phyloP scores from a whole-genome alignment of 2,113 vertebrate species.

The Otis tarda region DNA sequence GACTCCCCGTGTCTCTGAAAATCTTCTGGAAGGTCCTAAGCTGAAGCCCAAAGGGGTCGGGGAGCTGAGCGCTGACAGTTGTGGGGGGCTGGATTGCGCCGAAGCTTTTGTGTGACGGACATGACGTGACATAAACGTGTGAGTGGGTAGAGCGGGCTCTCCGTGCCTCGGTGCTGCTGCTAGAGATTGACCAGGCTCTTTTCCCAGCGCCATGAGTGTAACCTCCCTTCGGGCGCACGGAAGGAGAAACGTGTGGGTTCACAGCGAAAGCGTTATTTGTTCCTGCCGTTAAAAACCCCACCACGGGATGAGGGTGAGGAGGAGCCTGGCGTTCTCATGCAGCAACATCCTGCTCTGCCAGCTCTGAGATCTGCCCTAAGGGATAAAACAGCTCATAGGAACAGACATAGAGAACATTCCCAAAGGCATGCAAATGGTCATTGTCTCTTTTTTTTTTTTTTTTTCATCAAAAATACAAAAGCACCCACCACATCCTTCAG shows the following conservation, averaged over 20 bases:
- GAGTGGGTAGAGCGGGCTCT: not conserved
- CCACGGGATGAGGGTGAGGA: not conserved
- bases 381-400: conserved; percentile 14
- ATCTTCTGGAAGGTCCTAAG: not conserved
- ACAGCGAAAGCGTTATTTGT: not conserved
- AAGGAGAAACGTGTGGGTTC: not conserved
- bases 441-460: conserved; percentile 17
- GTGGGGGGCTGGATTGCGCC: not conserved
- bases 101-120: not conserved
- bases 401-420: conserved; percentile 55
- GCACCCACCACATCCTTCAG: conserved; percentile 16
- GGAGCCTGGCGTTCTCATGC: conserved; percentile 34
- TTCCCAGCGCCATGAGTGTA: not conserved
- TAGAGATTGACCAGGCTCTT: not conserved
- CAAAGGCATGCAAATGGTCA: conserved; percentile 65
- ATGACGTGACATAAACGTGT: not conserved
- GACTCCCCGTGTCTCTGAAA: not conserved
- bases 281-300: not conserved
- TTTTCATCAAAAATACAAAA: conserved; percentile 73
- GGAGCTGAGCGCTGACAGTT: not conserved
- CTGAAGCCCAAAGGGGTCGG: not conserved
- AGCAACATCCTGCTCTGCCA: conserved; percentile 27
- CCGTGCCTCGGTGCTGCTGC: not conserved
- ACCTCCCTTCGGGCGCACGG: not conserved
- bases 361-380: conserved; percentile 15